A percentile compares a stretch with the other conserved stretches of the same genome.
Evolutionary conservation across 2,888 invertebrate genomes (phyloP).

Genomic region (Crossocerus cetratus): DNA sequence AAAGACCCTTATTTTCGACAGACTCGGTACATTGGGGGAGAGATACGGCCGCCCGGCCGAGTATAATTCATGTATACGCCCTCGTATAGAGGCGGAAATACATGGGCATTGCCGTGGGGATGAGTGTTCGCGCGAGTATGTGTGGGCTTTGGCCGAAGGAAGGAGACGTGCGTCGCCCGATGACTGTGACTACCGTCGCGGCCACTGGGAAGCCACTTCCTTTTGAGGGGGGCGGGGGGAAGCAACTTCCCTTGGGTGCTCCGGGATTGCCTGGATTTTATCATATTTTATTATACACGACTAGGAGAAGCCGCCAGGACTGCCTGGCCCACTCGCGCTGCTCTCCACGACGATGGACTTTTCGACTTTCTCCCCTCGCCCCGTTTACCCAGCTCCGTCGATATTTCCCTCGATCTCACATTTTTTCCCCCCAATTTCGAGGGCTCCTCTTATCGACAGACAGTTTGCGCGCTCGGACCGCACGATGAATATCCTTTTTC

Average conservation of each 20-base stretch:
- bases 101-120: too few species aligned
- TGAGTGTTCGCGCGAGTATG: too few species aligned
- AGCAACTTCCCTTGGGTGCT: slow-evolving; percentile 58
- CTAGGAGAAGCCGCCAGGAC: slow-evolving; percentile 49
- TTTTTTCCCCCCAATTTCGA: not conserved
- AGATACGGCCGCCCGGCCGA: too few species aligned
- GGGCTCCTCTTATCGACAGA: not conserved
- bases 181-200: slow-evolving; percentile 23
- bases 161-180: slow-evolving; percentile 5
- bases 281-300: slow-evolving; percentile 71
- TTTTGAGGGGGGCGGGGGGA: slow-evolving; percentile 31
- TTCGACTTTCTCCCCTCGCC: slow-evolving; percentile 27
- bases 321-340: slow-evolving; percentile 27
- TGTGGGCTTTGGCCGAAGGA: not conserved
- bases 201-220: slow-evolving; percentile 42
- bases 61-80: too few species aligned
- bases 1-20: too few species aligned
- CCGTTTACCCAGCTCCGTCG: slow-evolving; percentile 8
- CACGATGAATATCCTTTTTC: too few species aligned
- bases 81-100: too few species aligned
- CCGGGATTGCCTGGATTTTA: slow-evolving; percentile 64
- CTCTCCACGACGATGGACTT: slow-evolving; percentile 38
- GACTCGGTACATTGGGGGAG: too few species aligned
- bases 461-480: not conserved
- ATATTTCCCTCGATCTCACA: slow-evolving; percentile 20